These are phyloP conservation scores for Chiloscyllium punctatum DNA, from an alignment of 2,797 vertebrate species.

Conservation along the genomic window DNA sequence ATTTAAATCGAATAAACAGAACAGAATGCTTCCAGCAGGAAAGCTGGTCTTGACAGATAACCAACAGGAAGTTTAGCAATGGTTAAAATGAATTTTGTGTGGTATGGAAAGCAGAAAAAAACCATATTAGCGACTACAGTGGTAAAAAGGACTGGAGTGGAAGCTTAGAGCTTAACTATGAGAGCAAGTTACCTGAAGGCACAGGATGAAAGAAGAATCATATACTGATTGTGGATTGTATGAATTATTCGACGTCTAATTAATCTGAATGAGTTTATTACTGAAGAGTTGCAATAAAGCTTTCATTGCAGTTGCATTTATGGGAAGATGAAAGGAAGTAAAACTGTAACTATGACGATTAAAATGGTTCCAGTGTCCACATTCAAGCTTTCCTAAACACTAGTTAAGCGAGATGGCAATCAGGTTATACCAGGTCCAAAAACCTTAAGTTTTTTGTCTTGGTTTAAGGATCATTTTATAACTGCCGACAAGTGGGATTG, in stretches of 20 bases:
- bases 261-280: slow-evolving; percentile 17
- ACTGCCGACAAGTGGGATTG: background rate
- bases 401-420: slow-evolving; percentile 35
- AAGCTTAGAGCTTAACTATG: background rate
- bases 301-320: background rate
- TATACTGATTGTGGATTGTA: background rate
- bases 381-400: slow-evolving; percentile 34
- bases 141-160: background rate
- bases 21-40: background rate
- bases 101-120: background rate
- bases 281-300: background rate
- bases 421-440: slow-evolving; percentile 29
- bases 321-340: slow-evolving; percentile 25
- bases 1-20: background rate
- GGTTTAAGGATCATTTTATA: slow-evolving; percentile 45
- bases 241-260: background rate
- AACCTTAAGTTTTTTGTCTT: slow-evolving; percentile 41
- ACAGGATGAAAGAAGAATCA: background rate
- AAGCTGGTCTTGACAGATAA: background rate
- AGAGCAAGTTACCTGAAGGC: background rate
- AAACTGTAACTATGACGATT: background rate
- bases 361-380: slow-evolving; percentile 31
- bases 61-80: background rate
- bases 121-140: background rate
- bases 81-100: background rate